A percentile compares a stretch with the other conserved stretches of the same genome.
These are phyloP conservation scores for Trichomalopsis sarcophagae DNA, from an alignment of 1,140 invertebrate species.

Conservation along the genomic window DNA sequence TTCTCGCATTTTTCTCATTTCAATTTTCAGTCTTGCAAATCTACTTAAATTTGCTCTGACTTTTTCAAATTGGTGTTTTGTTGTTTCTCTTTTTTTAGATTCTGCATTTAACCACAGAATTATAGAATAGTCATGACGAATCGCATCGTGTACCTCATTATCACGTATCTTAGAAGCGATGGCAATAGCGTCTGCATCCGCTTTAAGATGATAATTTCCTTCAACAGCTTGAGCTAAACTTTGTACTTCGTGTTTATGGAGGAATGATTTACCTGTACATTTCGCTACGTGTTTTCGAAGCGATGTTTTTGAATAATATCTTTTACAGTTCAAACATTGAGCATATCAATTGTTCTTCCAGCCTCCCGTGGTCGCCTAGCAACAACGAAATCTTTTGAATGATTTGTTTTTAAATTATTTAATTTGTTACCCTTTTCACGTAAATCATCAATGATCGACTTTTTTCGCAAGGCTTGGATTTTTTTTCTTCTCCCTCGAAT, in stretches of 20 bases:
- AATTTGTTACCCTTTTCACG: too few species aligned
- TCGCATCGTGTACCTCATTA: neutral
- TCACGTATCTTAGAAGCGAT: neutral
- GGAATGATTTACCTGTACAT: neutral
- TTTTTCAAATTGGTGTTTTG: neutral
- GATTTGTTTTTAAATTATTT: too few species aligned
- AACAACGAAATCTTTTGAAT: too few species aligned
- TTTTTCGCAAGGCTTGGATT: too few species aligned
- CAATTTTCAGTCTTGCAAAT: neutral
- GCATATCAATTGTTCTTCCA: neutral
- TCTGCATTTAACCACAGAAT: neutral
- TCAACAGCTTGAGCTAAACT: neutral
- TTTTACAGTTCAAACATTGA: neutral
- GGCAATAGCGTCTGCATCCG: neutral
- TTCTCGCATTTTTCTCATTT: neutral
- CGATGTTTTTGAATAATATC: neutral
- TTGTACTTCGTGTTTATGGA: neutral
- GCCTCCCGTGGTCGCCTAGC: neutral
- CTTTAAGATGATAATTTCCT: neutral
- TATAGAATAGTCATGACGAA: neutral
- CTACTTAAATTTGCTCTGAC: neutral
- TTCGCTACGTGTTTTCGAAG: neutral
- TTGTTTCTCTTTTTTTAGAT: neutral
- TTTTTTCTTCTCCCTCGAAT: too few species aligned
- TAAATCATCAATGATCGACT: too few species aligned